Conservation (phyloP, 2,113 vertebrate species). For the Paraplagusia blochii region DNA sequence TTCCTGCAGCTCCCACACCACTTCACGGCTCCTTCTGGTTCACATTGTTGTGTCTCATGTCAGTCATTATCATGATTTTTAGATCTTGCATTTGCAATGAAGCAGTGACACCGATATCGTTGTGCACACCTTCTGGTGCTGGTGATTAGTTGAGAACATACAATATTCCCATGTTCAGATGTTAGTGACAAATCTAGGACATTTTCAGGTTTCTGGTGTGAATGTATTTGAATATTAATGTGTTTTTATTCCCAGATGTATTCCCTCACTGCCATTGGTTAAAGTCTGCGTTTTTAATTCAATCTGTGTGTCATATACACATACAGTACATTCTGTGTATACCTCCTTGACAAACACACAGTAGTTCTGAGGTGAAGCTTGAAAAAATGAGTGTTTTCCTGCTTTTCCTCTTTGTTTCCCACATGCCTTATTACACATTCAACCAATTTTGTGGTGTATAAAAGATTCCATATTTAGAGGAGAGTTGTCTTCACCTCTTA, state of each 20-base stretch:
- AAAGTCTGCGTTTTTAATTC: not conserved
- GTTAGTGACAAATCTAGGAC: slow-evolving; percentile 23
- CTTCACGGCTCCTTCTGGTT: slow-evolving; percentile 21
- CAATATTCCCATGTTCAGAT: not conserved
- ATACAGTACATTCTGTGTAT: slow-evolving; percentile 1
- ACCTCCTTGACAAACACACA: too few species aligned
- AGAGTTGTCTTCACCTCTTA: slow-evolving; percentile 19
- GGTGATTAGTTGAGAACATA: slow-evolving; percentile 1
- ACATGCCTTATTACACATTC: not conserved
- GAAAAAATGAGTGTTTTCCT: not conserved
- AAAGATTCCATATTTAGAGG: slow-evolving; percentile 23
- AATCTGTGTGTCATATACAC: slow-evolving; percentile 4
- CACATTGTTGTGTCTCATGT: slow-evolving; percentile 17
- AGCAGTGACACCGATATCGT: not conserved
- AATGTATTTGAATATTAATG: slow-evolving; percentile 20
- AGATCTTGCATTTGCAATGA: not conserved
- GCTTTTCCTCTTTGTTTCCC: not conserved
- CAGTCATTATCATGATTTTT: slow-evolving; percentile 6
- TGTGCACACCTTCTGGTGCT: not conserved
- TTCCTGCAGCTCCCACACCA: slow-evolving; percentile 39
- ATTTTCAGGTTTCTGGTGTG: slow-evolving; percentile 14
- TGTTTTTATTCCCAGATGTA: slow-evolving; percentile 32
- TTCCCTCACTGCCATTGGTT: slow-evolving; percentile 18
- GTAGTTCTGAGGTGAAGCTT: not conserved
- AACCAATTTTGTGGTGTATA: slow-evolving; percentile 11